These are phyloP conservation scores for Cryptosula pallasiana DNA, from an alignment of 2,888 invertebrate genomes.

Conservation along the genomic window DNA sequence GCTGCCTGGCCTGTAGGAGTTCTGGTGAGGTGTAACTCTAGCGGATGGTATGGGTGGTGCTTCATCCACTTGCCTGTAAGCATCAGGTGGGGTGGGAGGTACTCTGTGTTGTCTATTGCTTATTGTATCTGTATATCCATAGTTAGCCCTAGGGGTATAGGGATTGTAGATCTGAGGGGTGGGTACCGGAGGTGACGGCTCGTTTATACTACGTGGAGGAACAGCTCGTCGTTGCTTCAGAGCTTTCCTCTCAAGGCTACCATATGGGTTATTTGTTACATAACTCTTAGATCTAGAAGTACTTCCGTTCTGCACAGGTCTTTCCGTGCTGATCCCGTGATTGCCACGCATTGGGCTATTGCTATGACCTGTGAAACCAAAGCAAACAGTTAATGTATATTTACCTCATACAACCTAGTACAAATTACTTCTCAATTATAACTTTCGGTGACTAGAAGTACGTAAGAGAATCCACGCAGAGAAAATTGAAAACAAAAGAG, in stretches of 20 bases:
- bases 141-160: not conserved
- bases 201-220: not conserved
- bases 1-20: not conserved
- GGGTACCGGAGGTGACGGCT: conserved; percentile 53
- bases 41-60: conserved; percentile 10
- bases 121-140: not conserved
- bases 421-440: too few relatives aligned
- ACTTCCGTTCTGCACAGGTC: not conserved
- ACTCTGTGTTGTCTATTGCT: not conserved
- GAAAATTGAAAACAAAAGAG: too few relatives aligned
- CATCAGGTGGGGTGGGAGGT: not conserved
- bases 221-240: conserved; percentile 13
- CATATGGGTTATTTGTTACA: conserved; percentile 24
- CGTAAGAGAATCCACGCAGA: too few relatives aligned
- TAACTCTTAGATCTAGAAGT: not conserved
- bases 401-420: too few relatives aligned
- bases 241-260: conserved; percentile 29
- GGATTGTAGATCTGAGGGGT: not conserved
- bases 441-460: too few relatives aligned
- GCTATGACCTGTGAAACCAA: too few relatives aligned
- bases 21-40: not conserved
- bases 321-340: too few relatives aligned
- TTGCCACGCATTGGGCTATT: too few relatives aligned
- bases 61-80: not conserved
- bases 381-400: too few relatives aligned